Conservation (phyloP, 2,888 invertebrate species). For the Ophonus ardosiacus region DNA sequence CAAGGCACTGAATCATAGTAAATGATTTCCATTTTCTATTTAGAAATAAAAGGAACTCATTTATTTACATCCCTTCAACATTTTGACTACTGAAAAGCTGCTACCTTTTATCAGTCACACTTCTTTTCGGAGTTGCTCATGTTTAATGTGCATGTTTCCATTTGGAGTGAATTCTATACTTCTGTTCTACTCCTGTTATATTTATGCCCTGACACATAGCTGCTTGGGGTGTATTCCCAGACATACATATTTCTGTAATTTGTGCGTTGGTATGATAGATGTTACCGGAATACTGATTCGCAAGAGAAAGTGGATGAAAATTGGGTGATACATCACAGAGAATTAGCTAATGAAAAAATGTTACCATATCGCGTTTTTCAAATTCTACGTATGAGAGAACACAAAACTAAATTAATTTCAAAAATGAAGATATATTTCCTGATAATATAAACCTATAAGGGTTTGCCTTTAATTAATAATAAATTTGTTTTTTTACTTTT, state of each 20-base stretch:
- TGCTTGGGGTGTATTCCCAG: neutral
- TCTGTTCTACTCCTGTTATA: neutral
- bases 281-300: neutral
- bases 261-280: neutral
- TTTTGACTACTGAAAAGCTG: neutral
- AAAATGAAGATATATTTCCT: too few relatives aligned
- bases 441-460: neutral
- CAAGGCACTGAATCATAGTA: too few relatives aligned
- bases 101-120: neutral
- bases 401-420: neutral
- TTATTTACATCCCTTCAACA: too few relatives aligned
- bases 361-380: neutral
- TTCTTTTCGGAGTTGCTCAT: neutral
- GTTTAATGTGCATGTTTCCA: neutral
- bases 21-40: too few relatives aligned
- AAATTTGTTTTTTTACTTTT: neutral
- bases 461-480: neutral
- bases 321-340: neutral
- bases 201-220: neutral
- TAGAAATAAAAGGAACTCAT: too few relatives aligned
- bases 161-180: neutral
- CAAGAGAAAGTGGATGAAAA: neutral
- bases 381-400: neutral
- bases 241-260: neutral
- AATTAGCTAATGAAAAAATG: constrained; percentile 16